A percentile compares a stretch with the other conserved stretches of the same genome.
These are phyloP conservation scores for Polydrusus cervinus DNA, from an alignment of 2,888 invertebrate genomes.

Conservation along the genomic window DNA sequence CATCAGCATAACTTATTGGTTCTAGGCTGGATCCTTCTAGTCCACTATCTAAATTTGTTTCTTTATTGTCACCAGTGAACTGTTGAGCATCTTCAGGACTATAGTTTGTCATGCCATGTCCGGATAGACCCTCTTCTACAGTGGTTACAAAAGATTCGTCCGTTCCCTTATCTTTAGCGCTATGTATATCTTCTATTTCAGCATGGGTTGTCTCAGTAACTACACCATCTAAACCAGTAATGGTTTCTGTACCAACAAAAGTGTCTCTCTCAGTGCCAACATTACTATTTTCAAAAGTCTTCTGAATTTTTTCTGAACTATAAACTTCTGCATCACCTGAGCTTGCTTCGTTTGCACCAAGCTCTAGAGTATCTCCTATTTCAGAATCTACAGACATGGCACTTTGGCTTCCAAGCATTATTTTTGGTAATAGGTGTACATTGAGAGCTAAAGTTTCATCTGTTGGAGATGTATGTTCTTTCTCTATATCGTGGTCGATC, in stretches of 20 bases:
- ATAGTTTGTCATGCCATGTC: no score
- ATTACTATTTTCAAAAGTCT: background rate
- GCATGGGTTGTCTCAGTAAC: background rate
- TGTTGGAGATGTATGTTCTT: background rate
- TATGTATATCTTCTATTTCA: background rate
- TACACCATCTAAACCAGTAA: background rate
- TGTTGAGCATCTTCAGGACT: no score
- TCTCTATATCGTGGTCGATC: background rate
- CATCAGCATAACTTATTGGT: background rate
- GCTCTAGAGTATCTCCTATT: background rate
- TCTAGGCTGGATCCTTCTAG: background rate
- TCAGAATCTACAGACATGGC: slow-evolving; percentile 1
- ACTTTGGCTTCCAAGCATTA: background rate
- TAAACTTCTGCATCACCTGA: background rate
- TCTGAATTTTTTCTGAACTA: background rate
- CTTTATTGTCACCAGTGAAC: no score
- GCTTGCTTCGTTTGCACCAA: background rate
- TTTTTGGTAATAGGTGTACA: background rate
- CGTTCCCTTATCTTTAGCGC: background rate
- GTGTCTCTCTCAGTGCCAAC: slow-evolving; percentile 2
- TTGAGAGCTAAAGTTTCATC: background rate
- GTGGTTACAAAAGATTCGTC: background rate
- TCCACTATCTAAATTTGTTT: background rate
- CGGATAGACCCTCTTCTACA: no score
- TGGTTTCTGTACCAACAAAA: background rate